phyloP scores from a whole-genome alignment of 2,797 vertebrate genomes.

The Gallinago solitaria region DNA sequence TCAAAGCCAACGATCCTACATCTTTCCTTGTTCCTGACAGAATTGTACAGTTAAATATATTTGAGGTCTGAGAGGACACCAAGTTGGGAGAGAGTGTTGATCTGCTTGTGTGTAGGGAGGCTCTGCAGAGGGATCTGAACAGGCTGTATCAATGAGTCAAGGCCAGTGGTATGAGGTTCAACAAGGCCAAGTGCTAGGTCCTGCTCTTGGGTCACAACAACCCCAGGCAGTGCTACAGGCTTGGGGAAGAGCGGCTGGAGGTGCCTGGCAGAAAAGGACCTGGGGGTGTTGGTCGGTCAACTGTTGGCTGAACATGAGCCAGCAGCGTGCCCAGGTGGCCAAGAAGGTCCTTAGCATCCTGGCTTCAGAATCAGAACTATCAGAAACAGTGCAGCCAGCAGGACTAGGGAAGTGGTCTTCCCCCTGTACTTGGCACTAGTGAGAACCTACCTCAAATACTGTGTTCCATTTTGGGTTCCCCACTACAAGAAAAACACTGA shows the following conservation, averaged over 20 bases:
- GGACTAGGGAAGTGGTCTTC: not conserved
- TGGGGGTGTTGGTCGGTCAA: not conserved
- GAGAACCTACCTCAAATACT: not conserved
- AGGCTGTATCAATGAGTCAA: not conserved
- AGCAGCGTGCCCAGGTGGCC: not conserved
- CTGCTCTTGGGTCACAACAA: not conserved
- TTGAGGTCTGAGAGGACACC: not conserved
- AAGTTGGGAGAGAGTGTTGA: not conserved
- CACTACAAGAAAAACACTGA: not conserved
- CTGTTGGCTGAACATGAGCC: not conserved
- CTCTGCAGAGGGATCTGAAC: not conserved
- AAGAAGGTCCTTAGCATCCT: not conserved
- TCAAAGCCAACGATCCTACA: not conserved
- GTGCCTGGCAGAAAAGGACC: not conserved
- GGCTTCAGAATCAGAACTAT: not conserved
- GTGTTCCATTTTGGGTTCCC: not conserved
- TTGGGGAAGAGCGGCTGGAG: not conserved
- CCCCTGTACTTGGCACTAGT: not conserved
- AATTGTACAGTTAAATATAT: not conserved
- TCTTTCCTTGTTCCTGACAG: not conserved
- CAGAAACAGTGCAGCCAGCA: not conserved
- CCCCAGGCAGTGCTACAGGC: not conserved
- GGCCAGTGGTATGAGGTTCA: not conserved
- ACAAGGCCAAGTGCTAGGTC: not conserved
- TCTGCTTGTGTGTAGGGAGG: not conserved